Conservation (phyloP, 2,888 invertebrate genomes). For the Holacanthella duospinosa region DNA sequence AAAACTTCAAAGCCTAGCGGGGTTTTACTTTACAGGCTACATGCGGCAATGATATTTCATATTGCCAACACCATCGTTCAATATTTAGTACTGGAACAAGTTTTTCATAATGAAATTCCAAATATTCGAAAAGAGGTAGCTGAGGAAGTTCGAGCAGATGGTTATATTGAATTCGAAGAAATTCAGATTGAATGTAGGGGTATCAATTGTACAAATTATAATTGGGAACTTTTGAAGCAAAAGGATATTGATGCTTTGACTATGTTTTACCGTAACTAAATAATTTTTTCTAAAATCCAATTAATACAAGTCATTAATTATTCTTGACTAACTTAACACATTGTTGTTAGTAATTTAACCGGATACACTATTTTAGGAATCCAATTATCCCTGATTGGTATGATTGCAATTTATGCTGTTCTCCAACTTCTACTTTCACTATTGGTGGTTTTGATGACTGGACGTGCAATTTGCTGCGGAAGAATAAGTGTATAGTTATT, state of each 20-base stretch:
- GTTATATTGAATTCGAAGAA: too few relatives aligned
- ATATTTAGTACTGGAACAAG: background rate
- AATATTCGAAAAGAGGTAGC: background rate
- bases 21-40: background rate
- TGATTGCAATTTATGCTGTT: constrained; percentile 15
- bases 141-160: too few relatives aligned
- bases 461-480: constrained; percentile 26
- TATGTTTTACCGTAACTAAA: background rate
- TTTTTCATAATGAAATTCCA: background rate
- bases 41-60: background rate
- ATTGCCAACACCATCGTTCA: background rate
- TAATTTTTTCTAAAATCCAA: background rate
- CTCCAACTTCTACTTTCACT: constrained; percentile 20
- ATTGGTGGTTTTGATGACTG: constrained; percentile 23
- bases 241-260: background rate
- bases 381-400: background rate
- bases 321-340: too few relatives aligned
- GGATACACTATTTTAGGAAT: background rate
- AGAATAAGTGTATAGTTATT: constrained; percentile 17
- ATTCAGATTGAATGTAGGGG: background rate
- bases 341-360: too few relatives aligned
- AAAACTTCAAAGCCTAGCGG: too few relatives aligned
- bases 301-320: background rate
- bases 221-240: background rate
- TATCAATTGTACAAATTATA: background rate